phyloP scores from a whole-genome alignment of 2,113 vertebrate genomes.

The Merops nubicus region DNA sequence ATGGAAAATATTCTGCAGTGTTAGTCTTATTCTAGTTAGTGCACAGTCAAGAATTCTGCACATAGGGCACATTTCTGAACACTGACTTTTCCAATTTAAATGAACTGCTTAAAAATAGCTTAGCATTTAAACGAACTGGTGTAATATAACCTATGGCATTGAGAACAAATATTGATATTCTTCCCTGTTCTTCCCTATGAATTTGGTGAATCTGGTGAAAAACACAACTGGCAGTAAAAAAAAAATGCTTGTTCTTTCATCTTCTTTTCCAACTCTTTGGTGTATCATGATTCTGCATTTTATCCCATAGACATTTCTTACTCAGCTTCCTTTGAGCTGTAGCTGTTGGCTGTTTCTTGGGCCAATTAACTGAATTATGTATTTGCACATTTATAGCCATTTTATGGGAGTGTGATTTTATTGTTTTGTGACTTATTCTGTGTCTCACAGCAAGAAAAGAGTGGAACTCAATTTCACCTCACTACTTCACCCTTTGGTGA shows the following conservation, averaged over 20 bases:
- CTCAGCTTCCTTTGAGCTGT: not conserved
- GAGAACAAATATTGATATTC: slow-evolving; percentile 37
- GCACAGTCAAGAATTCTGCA: slow-evolving; percentile 11
- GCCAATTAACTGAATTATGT: not conserved
- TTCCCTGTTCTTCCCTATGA: not conserved
- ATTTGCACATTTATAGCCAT: not conserved
- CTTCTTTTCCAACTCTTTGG: not conserved
- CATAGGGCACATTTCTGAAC: slow-evolving; percentile 3
- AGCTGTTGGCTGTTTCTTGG: not conserved
- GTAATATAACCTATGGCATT: not conserved
- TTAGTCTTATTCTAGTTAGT: slow-evolving; percentile 9
- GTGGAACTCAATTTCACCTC: not conserved
- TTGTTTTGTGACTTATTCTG: not conserved
- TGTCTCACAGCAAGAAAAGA: not conserved
- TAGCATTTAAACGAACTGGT: slow-evolving; percentile 16
- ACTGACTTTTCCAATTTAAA: slow-evolving; percentile 18
- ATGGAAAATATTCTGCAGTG: slow-evolving; percentile 26
- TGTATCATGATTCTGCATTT: not conserved
- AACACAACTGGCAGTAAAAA: slow-evolving; percentile 10
- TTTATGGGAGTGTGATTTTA: not conserved
- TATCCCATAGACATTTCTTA: not conserved
- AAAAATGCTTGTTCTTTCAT: not conserved
- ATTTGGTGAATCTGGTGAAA: not conserved
- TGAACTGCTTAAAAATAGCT: slow-evolving; percentile 25
- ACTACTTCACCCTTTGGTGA: not conserved